Percentiles rank a stretch among this genome's conserved stretches.
Evolutionary conservation across 2,797 vertebrate species (phyloP).

Genomic region (Enteromius unitaeniatus): DNA sequence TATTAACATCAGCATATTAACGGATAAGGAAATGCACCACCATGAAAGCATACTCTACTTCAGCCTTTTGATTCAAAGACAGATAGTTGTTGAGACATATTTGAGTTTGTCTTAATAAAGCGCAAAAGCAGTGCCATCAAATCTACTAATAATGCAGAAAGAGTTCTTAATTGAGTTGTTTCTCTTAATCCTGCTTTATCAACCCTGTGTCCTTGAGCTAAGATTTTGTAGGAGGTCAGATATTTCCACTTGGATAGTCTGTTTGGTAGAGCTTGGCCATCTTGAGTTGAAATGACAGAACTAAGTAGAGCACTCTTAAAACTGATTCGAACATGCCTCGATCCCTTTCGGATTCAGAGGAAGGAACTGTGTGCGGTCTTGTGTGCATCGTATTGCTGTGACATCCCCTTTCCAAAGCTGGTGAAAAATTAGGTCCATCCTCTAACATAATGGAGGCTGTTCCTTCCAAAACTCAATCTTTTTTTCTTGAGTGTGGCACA

Average conservation of each 20-base stretch:
- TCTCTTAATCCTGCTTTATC: neutral
- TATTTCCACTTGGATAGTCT: conserved; percentile 24
- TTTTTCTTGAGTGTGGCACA: neutral
- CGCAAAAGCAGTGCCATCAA: neutral
- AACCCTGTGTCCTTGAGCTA: conserved; percentile 15
- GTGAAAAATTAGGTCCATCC: conserved; percentile 28
- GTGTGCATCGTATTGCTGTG: conserved; percentile 48
- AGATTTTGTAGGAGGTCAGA: conserved; percentile 25
- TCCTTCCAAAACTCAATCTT: conserved; percentile 1
- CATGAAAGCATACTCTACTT: conserved; percentile 39
- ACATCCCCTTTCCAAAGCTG: conserved; percentile 31
- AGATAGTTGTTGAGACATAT: conserved; percentile 3
- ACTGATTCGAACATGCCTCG: conserved; percentile 20
- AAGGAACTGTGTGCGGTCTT: conserved; percentile 25
- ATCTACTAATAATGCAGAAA: neutral
- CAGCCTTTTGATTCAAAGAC: conserved; percentile 15
- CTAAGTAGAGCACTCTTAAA: conserved; percentile 40
- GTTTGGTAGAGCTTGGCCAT: conserved; percentile 11
- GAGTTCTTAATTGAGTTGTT: neutral
- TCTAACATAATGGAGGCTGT: neutral
- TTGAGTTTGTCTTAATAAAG: neutral
- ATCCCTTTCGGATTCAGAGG: conserved; percentile 19
- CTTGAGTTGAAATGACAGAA: conserved; percentile 40
- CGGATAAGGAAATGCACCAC: conserved; percentile 28
- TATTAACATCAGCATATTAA: conserved; percentile 27